A percentile compares a stretch with the other conserved stretches of the same genome.
These are phyloP conservation scores for Gadopsis bispinosus DNA, from an alignment of 2,797 vertebrate species.

Conservation along the genomic window DNA sequence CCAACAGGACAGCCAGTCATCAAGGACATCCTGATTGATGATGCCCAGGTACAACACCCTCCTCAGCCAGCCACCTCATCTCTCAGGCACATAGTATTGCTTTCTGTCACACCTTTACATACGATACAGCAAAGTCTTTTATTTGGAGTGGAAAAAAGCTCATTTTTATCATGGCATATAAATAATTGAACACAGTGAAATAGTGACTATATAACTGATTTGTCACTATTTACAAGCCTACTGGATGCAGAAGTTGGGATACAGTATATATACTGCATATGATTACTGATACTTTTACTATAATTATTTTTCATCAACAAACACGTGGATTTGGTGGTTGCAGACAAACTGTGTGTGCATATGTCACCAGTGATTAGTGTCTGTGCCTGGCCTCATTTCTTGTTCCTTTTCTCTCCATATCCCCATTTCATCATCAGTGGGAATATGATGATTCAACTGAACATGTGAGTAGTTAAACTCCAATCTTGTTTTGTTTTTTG, in stretches of 20 bases:
- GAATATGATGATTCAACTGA: slow-evolving; percentile 99
- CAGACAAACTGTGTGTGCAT: slow-evolving; percentile 22
- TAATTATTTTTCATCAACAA: neutral
- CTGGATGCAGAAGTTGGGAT: neutral
- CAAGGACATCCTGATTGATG: slow-evolving; percentile 98
- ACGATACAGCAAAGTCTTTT: slow-evolving; percentile 11
- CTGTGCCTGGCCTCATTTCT: slow-evolving; percentile 55
- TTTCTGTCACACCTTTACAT: slow-evolving; percentile 47
- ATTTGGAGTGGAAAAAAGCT: slow-evolving; percentile 10
- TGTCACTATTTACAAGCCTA: neutral
- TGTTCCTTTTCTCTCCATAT: slow-evolving; percentile 68
- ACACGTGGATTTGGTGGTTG: slow-evolving; percentile 7
- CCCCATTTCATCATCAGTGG: slow-evolving; percentile 91
- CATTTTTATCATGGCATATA: neutral
- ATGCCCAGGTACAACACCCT: slow-evolving; percentile 91
- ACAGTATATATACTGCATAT: neutral
- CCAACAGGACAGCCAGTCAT: slow-evolving; percentile 96
- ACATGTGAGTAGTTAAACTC: slow-evolving; percentile 93
- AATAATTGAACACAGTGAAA: neutral
- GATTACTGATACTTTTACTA: neutral
- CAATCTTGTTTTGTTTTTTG: slow-evolving; percentile 9
- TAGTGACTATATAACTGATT: neutral
- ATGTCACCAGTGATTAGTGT: slow-evolving; percentile 53
- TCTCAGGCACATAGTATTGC: slow-evolving; percentile 52
- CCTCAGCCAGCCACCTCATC: slow-evolving; percentile 56